Evolutionary conservation across 2,888 invertebrate genomes (phyloP), one percentile per base, ranked within the genome.

Genomic region (Calliphora vomitoria): DNA sequence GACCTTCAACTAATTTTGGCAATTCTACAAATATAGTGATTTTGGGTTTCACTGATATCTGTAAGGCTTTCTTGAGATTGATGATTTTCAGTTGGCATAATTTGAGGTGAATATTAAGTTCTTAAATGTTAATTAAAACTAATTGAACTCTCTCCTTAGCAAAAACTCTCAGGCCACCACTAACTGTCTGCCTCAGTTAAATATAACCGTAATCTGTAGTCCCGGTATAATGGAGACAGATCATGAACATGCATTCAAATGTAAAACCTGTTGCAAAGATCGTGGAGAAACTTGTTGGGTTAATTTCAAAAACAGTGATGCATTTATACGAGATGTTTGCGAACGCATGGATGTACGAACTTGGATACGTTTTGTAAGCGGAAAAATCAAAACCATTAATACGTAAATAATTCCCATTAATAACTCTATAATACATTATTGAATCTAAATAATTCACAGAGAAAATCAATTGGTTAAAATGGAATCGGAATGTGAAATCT

Each of bases 51-150:
- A 90, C 89, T 8, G 90, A 90, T 72, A 86, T 89, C 3, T 90
- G 90, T 58, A 90, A 90, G 8, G 91, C 92, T 0, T 90, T 92
- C 18, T 50, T 93, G 5, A 90, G 92, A 1, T 82, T 90, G 8
- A 83, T 92, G 82, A 80, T 92, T 4, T 93, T 91, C 50, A 85
- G 89, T 25, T 92, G 92, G 91, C 91, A 91, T 64, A 86, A 86
- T 0, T 66, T 89, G 1, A 89, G 90, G 93, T 92, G 86, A 87
- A 89, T 11, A 20, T 18, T 38, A 25, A 25, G 25, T 25, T 25
- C 2, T 25, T 25, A 25, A 25, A 25, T 25, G 25, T n/a, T n/a
- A n/a, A n/a, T n/a, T n/a, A n/a, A n/a, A n/a, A n/a, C n/a, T n/a
- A n/a, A n/a, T n/a, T n/a, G n/a, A n/a, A n/a, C 15, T 50, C 18